Base-by-base conservation (phyloP, 1,140 invertebrate species). In the Brachionus rotundiformis region DNA sequence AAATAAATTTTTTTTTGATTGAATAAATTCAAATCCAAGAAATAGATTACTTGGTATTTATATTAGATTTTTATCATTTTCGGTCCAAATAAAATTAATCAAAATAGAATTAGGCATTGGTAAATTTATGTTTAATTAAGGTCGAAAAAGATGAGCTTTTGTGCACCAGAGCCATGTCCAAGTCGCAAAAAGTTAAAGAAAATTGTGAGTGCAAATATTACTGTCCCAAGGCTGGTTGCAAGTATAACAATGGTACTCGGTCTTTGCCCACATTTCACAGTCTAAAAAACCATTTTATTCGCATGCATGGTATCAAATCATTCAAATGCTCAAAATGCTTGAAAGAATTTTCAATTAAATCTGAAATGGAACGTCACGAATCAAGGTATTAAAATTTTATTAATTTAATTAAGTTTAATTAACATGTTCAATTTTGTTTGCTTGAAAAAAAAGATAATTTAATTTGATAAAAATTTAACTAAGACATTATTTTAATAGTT, bases 271-370 rank as follows among this genome's bases (percentile, higher is more conserved):
- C 76, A 13, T 79, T 79, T 63, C 47, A 79, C 25, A 79, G 54
- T 79, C 31, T 79, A 16, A 79, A 79, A 63, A 54, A 59, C 49
- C 76, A 79, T 16, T 79, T 79, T 39, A 79, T 79, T 1, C 76
- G 76, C 47, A 79, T 79, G 44, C 76, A 79, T 39, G 76, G 44
- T 3, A 33, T 10, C 27, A 79, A 79, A 39, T 39, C 29, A 23
- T 79, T 79, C 27, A 79, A 79, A 16, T 79, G 76, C 23, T 31
- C 29, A 33, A 54, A 63, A 79, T 79, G 76, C 36, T 23, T 19
- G n/a, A 79, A 63, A 23, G 29, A 39, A 16, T 79, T 79, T 63
- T 33, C 47, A 23, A 54, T 79, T 33, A 54, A 63, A 29, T 79
- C 76, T 79, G 76, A 79, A 63, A 54, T 79, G 54, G 76, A 79